Evolutionary conservation across 2,113 vertebrate species (phyloP).

Genomic region (Periophthalmus modestus): DNA sequence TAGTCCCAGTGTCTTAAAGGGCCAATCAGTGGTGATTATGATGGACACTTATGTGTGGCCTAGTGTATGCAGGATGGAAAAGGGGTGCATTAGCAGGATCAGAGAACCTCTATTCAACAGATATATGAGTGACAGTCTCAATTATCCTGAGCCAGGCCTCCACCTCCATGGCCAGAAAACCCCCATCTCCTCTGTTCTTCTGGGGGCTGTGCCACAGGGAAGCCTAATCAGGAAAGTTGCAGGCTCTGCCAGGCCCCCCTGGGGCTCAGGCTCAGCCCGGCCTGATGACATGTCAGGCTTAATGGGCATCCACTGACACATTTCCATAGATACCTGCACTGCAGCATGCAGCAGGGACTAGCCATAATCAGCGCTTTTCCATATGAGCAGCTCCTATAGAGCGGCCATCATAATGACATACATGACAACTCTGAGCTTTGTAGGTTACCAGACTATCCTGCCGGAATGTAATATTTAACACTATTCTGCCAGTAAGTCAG

Average conservation of each 20-base stretch:
- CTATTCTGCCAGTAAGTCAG: not conserved
- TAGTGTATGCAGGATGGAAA: slow-evolving; percentile 21
- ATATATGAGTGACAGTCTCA: slow-evolving; percentile 62
- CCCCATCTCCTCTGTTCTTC: slow-evolving; percentile 12
- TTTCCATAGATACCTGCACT: slow-evolving; percentile 40
- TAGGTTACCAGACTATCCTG: not conserved
- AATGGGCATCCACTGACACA: slow-evolving; percentile 37
- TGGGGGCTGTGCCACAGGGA: slow-evolving; percentile 30
- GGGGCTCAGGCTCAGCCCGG: slow-evolving; percentile 39
- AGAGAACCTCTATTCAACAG: slow-evolving; percentile 40
- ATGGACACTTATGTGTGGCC: slow-evolving; percentile 49
- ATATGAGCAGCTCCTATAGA: slow-evolving; percentile 8
- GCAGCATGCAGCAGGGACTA: slow-evolving; percentile 23
- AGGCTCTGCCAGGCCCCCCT: slow-evolving; percentile 35
- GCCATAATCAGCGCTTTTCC: slow-evolving; percentile 20
- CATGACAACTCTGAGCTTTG: not conserved
- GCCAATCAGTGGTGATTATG: slow-evolving; percentile 51
- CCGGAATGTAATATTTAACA: slow-evolving; percentile 1
- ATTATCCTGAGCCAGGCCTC: slow-evolving; percentile 60
- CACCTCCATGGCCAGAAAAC: slow-evolving; percentile 4
- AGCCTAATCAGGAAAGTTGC: slow-evolving; percentile 63
- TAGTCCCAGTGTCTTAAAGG: slow-evolving; percentile 63
- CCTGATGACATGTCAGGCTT: slow-evolving; percentile 65
- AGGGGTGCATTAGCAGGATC: slow-evolving; percentile 46
- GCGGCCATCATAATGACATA: slow-evolving; percentile 5